These are phyloP conservation scores for Dermatemys mawii DNA, from an alignment of 2,113 vertebrate genomes.

Conservation along the genomic window DNA sequence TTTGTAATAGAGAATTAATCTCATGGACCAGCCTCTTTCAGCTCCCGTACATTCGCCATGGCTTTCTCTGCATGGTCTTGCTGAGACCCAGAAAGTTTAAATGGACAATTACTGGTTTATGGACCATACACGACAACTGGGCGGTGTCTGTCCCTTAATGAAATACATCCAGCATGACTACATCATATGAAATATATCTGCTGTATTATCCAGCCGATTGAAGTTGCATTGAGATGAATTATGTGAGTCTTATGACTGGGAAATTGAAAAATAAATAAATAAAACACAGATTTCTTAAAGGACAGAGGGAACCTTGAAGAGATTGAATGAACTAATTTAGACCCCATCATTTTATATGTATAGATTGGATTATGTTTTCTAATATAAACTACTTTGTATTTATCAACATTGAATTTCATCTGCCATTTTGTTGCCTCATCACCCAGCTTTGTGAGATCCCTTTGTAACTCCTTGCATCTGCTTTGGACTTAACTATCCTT, in stretches of 20 bases:
- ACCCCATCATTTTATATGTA: not conserved
- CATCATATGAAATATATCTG: not conserved
- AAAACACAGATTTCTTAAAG: conserved; percentile 56
- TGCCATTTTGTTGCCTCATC: not conserved
- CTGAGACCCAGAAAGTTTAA: not conserved
- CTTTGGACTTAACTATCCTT: not conserved
- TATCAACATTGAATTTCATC: not conserved
- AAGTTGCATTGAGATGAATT: conserved; percentile 67
- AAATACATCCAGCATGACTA: not conserved
- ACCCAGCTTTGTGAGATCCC: not conserved
- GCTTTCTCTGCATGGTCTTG: not conserved
- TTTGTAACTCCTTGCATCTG: not conserved
- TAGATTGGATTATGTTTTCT: not conserved
- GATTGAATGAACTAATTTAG: conserved; percentile 34
- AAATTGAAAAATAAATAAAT: conserved; percentile 63
- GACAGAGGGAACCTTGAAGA: conserved; percentile 51
- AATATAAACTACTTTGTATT: not conserved
- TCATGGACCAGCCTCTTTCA: not conserved
- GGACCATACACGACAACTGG: not conserved
- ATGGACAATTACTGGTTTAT: not conserved
- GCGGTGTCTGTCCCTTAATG: not conserved
- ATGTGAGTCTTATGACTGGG: conserved; percentile 41
- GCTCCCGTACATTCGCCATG: not conserved
- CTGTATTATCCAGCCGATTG: conserved; percentile 48
- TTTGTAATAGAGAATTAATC: not conserved